phyloP scores from a whole-genome alignment of 2,888 invertebrate genomes.

The Schrankia costaestrigalis region DNA sequence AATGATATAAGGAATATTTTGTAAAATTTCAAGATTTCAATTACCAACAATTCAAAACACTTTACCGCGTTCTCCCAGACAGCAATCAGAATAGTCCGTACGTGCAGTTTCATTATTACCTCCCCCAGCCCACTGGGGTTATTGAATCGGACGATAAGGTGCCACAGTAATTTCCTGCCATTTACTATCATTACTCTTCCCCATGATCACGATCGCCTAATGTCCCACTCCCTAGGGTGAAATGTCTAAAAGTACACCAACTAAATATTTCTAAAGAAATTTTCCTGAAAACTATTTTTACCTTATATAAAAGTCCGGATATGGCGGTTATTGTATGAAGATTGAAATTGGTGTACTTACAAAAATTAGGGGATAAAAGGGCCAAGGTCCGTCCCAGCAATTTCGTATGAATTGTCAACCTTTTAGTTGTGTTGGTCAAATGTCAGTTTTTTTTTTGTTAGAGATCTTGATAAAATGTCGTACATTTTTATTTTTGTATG shows the following conservation, averaged over 20 bases:
- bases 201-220: constrained; percentile 59
- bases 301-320: constrained; percentile 19
- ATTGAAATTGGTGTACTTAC: constrained; percentile 33
- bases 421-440: constrained; percentile 10
- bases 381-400: constrained; percentile 9
- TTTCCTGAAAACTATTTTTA: constrained; percentile 32
- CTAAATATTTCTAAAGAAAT: constrained; percentile 16
- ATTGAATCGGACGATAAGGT: constrained; percentile 79
- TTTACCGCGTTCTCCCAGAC: constrained; percentile 37
- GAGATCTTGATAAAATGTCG: too few species aligned
- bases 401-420: constrained; percentile 17
- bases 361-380: constrained; percentile 26
- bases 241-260: constrained; percentile 23
- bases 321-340: constrained; percentile 23
- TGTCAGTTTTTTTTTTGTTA: too few species aligned
- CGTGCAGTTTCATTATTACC: constrained; percentile 77
- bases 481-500: too few species aligned
- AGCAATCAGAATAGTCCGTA: constrained; percentile 37
- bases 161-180: constrained; percentile 76
- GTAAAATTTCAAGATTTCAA: too few species aligned
- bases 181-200: constrained; percentile 72
- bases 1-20: too few species aligned
- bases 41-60: constrained; percentile 5
- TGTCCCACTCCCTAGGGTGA: constrained; percentile 28
- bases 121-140: constrained; percentile 63